Evolutionary conservation across 2,797 vertebrate species (phyloP), one percentile per base, ranked within the genome.

Genomic region (Cynopterus sphinx): DNA sequence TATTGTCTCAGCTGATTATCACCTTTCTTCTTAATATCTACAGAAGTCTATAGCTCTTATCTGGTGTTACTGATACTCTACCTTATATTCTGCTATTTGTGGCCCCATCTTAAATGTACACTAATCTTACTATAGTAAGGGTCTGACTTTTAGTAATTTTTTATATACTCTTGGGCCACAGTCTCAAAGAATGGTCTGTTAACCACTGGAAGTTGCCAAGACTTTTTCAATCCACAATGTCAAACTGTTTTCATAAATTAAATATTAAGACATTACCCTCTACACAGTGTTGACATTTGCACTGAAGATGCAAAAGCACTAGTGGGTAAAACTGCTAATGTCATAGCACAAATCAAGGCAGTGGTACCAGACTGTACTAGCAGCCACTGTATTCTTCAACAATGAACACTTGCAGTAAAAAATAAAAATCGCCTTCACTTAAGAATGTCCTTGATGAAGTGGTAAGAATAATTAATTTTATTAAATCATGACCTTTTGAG

Each of bases 221-320:
- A 57, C 16, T 26, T 24, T 78, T 90, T 74, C 63, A n/a, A 22
- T 74, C 43, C 41, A 83, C 10, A 59, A 92, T 9, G 21, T 59
- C 36, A 94, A 92, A 87, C 31, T 93, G 90, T 77, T 90, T 92
- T 85, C 78, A 84, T 70, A 88, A 90, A 77, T 46, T 49, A 49
- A 95, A 74, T 59, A 90, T 41, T 28, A 71, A 70, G 22, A 65
- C 10, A 81, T 67, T 68, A 89, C 82, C 61, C 43, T 84, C 85
- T 79, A 41, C 28, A 49, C 17, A 28, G 49, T 16, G n/a, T 9
- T 73, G 67, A 81, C 21, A 90, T 63, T 43, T 86, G 8, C 82
- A 92, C 0, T 75, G 28, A 96, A 67, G 31, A 59, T 41, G 43
- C 33, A 92, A 63, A 92, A 53, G 28, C 36, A 94, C 10, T 61